Evolutionary conservation across 2,888 invertebrate genomes (phyloP).

Genomic region (Helleia helle): DNA sequence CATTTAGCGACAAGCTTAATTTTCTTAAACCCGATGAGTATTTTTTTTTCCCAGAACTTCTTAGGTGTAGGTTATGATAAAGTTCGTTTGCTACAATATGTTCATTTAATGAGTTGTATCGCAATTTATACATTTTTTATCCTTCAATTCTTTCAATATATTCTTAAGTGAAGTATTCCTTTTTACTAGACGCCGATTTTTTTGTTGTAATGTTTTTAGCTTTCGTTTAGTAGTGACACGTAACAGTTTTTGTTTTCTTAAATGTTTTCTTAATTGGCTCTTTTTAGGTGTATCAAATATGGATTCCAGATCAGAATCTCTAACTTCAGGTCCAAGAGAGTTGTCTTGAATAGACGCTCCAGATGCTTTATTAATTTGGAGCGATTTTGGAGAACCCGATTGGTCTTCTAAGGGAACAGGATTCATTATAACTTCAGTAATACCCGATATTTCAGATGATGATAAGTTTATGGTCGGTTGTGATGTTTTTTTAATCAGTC

Average conservation of each 20-base stretch:
- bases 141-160: not conserved
- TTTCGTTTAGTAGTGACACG: not conserved
- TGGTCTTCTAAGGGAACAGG: not conserved
- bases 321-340: not conserved
- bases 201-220: not conserved
- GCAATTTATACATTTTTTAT: slow-evolving; percentile 2
- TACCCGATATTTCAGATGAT: not conserved
- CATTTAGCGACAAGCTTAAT: slow-evolving; percentile 8
- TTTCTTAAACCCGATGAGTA: slow-evolving; percentile 2
- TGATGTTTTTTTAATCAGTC: slow-evolving; percentile 10
- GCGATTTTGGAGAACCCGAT: not conserved
- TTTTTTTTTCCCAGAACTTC: slow-evolving; percentile 1
- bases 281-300: slow-evolving; percentile 6
- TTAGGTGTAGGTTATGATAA: not conserved
- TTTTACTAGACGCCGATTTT: slow-evolving; percentile 4
- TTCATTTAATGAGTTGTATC: not conserved
- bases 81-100: slow-evolving; percentile 1
- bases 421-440: not conserved
- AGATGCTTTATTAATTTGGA: not conserved
- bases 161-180: slow-evolving; percentile 3
- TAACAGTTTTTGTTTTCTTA: not conserved
- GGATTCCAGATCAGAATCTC: slow-evolving; percentile 9
- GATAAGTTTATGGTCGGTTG: slow-evolving; percentile 7
- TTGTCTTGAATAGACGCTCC: not conserved
- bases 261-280: slow-evolving; percentile 2